Base-by-base conservation (phyloP, 2,888 invertebrate genomes). In the Sesamia inferens region DNA sequence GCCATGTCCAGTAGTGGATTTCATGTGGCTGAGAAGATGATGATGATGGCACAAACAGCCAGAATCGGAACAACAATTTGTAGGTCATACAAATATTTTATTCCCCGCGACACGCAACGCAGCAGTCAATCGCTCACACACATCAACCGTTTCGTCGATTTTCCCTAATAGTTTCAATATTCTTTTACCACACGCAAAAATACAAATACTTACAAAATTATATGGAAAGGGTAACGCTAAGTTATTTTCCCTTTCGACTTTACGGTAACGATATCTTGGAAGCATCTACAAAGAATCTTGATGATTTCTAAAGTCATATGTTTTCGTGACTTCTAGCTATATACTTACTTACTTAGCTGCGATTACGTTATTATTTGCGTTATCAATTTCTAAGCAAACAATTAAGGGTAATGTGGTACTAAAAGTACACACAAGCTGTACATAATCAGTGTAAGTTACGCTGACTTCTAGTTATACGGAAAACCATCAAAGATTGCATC, bases 251-350 rank as follows among this genome's bases (percentile, higher is more conserved):
- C 80, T 79, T 67, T 83, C 64, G 31, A 47, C 55, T 70, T 54
- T 63, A 67, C 47, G 16, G 54, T 68, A 81, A 68, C 39, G 54
- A 48, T 81, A 81, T 68, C 66, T 62, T 71, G 79, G 68, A 77
- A 83, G 74, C 70, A 64, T 79, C 61, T 76, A 31, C 3, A 31
- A 2, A 79, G 61, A 59, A 81, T 81, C 81, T 68, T 81, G 81
- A 81, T 78, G 75, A 71, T 63, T 39, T 81, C 48, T 10, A 59
- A 68, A 71, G 51, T 24, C 66, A 57, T 83, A 47, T 59, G 75
- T 51, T 81, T 82, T 63, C 64, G 22, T 58, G 48, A 76, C 39
- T 68, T 42, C 42, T 44, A 58, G 48, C 48, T 42, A 75, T 59
- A 67, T 31, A 22, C 75, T 57, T 24, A 24, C 24, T 8, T 24